phyloP scores from a whole-genome alignment of 2,113 vertebrate species.

The Romanogobio albipinnatus region DNA sequence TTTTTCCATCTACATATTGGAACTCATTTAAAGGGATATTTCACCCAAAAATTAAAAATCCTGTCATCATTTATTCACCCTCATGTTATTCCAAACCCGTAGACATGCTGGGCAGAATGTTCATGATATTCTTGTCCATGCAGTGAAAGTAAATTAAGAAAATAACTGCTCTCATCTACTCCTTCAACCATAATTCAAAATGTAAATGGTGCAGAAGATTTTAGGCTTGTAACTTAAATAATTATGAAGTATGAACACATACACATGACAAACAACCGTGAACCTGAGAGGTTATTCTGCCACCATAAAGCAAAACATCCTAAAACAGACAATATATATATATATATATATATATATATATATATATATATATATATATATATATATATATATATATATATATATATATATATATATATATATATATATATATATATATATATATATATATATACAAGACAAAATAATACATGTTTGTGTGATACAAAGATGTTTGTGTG shows the following conservation, averaged over 20 bases:
- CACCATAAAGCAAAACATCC: too few relatives aligned
- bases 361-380: too few relatives aligned
- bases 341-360: too few relatives aligned
- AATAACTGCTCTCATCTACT: not conserved
- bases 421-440: too few relatives aligned
- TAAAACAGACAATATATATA: not conserved
- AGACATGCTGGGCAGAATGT: conserved; percentile 12
- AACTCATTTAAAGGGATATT: not conserved
- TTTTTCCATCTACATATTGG: not conserved
- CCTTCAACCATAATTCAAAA: not conserved
- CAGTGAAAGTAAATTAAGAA: not conserved
- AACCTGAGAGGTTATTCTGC: not conserved
- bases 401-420: too few relatives aligned
- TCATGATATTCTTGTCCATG: not conserved
- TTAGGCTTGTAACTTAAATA: not conserved
- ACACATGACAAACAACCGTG: not conserved
- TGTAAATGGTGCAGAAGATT: not conserved
- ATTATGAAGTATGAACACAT: not conserved
- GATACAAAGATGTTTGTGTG: not conserved
- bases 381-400: too few relatives aligned
- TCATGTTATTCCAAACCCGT: not conserved
- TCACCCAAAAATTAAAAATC: not conserved
- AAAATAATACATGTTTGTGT: not conserved
- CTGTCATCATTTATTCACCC: conserved; percentile 22
- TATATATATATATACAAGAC: not conserved